A percentile compares a stretch with the other conserved stretches of the same genome.
Evolutionary conservation across 23 tunicate genomes (phyloP).

Genomic region (Halocynthia roretzi): DNA sequence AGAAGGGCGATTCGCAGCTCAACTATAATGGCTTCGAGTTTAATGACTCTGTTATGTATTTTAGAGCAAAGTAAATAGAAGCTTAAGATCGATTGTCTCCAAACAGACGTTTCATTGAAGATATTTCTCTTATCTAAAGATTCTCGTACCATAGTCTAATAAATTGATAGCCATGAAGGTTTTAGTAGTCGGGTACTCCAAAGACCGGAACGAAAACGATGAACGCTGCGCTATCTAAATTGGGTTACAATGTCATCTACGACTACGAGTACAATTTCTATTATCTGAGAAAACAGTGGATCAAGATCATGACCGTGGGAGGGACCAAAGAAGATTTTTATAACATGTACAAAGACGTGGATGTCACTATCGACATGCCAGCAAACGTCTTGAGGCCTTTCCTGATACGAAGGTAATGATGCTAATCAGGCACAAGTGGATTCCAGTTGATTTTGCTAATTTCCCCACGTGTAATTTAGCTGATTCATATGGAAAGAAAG

Average conservation of each 20-base stretch:
- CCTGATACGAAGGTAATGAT: not conserved
- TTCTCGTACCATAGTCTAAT: too few species aligned
- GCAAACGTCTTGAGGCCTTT: not conserved
- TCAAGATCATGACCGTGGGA: not conserved
- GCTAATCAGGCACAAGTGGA: too few species aligned
- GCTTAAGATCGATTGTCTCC: too few species aligned
- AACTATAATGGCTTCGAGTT: too few species aligned
- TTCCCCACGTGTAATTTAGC: not conserved
- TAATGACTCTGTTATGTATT: too few species aligned
- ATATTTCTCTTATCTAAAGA: too few species aligned
- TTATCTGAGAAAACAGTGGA: not conserved
- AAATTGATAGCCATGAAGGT: not conserved
- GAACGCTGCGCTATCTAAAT: not conserved
- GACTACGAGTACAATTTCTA: not conserved
- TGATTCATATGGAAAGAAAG: slow-evolving; percentile 3
- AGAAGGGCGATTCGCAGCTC: too few species aligned
- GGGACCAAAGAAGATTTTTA: not conserved
- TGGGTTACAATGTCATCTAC: not conserved
- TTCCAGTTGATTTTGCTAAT: too few species aligned
- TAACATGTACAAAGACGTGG: not conserved
- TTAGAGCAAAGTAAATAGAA: too few species aligned
- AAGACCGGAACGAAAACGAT: slow-evolving; percentile 11
- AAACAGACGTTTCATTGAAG: too few species aligned
- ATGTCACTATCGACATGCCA: not conserved
- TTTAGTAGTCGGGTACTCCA: not conserved